Evolutionary conservation across 2,797 vertebrate species (phyloP).

Genomic region (Pseudochirops cupreus): DNA sequence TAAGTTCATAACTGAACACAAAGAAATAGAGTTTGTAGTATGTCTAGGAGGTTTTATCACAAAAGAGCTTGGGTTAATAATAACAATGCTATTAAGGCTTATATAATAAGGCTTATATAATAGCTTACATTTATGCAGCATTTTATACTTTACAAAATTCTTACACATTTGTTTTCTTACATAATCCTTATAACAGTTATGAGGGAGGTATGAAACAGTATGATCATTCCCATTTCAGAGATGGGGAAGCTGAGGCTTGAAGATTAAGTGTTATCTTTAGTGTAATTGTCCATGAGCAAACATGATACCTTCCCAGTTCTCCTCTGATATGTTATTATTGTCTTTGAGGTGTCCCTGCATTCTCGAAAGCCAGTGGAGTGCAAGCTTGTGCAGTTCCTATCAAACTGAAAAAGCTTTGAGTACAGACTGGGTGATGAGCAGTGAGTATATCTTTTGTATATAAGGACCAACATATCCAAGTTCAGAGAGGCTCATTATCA

Average conservation of each 20-base stretch:
- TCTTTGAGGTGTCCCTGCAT: background rate
- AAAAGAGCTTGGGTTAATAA: background rate
- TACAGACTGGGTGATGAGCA: background rate
- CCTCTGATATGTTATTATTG: background rate
- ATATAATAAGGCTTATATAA: no score
- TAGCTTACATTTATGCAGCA: background rate
- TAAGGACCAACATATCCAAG: background rate
- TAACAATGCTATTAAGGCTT: background rate
- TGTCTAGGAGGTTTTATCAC: background rate
- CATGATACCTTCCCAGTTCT: background rate
- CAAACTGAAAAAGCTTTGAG: background rate
- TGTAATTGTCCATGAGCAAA: background rate
- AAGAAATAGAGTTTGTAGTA: background rate
- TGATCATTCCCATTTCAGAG: background rate
- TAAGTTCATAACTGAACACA: background rate
- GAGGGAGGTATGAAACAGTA: background rate
- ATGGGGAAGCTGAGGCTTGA: background rate
- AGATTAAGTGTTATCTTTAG: background rate
- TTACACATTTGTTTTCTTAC: background rate
- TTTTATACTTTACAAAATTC: background rate
- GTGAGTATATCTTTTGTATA: background rate
- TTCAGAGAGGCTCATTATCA: background rate
- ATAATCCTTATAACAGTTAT: background rate
- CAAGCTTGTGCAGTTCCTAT: background rate
- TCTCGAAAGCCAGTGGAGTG: background rate